Conservation (phyloP, 2,888 invertebrate genomes). For the Polia nebulosa region DNA sequence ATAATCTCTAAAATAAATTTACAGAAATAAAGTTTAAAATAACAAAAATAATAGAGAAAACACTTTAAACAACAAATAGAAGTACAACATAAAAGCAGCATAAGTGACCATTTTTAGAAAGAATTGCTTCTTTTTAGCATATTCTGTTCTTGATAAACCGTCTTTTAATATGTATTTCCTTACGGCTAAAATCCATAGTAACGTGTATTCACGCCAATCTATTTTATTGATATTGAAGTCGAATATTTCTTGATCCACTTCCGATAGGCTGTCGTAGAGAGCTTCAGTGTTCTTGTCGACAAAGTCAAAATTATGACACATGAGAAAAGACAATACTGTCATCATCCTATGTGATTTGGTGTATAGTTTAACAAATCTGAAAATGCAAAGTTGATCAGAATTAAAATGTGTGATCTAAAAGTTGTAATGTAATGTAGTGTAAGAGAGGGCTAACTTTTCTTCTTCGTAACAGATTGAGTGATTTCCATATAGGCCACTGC, state of each 20-base stretch:
- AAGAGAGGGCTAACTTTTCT: no score
- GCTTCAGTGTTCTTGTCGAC: slow-evolving; percentile 57
- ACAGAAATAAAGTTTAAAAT: background rate
- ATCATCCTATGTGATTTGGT: slow-evolving; percentile 61
- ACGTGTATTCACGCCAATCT: slow-evolving; percentile 58
- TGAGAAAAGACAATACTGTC: slow-evolving; percentile 48
- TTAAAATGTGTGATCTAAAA: no score
- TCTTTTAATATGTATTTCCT: slow-evolving; percentile 48
- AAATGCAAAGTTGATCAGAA: no score
- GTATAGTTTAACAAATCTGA: slow-evolving; percentile 64
- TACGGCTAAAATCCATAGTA: slow-evolving; percentile 60
- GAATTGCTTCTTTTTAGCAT: slow-evolving; percentile 47
- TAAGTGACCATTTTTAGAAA: slow-evolving; percentile 13
- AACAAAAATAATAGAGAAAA: background rate
- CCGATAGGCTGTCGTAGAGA: slow-evolving; percentile 51
- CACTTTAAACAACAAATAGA: slow-evolving; percentile 1
- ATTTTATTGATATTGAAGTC: slow-evolving; percentile 63
- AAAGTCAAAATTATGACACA: slow-evolving; percentile 62
- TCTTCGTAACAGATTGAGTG: no score
- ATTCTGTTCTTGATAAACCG: slow-evolving; percentile 54
- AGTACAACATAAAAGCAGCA: background rate
- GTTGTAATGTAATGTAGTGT: no score
- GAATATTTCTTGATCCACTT: slow-evolving; percentile 64
- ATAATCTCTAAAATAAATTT: background rate
- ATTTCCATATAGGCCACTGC: no score